Evolutionary conservation across 2,113 vertebrate genomes (phyloP).

Genomic region (Gymnarchus niloticus): DNA sequence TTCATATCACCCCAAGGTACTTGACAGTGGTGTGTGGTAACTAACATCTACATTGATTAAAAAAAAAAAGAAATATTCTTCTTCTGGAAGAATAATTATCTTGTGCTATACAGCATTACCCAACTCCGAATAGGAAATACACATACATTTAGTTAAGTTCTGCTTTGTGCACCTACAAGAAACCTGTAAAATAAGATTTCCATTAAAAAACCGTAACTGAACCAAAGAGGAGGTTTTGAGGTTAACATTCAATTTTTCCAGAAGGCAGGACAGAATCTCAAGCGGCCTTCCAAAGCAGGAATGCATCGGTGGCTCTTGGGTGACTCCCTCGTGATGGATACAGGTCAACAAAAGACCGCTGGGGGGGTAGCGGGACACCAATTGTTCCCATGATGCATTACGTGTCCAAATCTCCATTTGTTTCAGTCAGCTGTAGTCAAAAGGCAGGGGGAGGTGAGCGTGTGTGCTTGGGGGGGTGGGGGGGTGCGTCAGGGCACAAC

Average conservation of each 20-base stretch:
- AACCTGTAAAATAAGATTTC: not conserved
- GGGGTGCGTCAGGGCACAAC: not conserved
- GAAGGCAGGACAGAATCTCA: conserved; percentile 19
- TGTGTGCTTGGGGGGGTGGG: not conserved
- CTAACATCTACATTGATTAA: too few relatives aligned
- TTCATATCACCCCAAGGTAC: too few relatives aligned
- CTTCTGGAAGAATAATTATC: not conserved
- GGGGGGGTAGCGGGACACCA: conserved; percentile 11
- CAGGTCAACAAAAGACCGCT: conserved; percentile 22
- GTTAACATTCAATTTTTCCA: not conserved
- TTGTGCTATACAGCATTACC: not conserved
- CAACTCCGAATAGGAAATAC: not conserved
- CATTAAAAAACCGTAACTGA: not conserved
- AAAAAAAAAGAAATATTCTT: too few relatives aligned
- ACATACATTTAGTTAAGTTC: not conserved
- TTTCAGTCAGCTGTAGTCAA: conserved; percentile 20
- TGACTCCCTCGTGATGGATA: conserved; percentile 26
- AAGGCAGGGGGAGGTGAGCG: not conserved
- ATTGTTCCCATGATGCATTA: conserved; percentile 27
- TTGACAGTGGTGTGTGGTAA: too few relatives aligned
- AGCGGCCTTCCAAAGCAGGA: conserved; percentile 36
- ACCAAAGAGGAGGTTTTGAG: not conserved
- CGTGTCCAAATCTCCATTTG: conserved; percentile 34
- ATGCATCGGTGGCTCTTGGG: conserved; percentile 38
- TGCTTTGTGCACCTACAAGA: not conserved